Evolutionary conservation across 2,113 vertebrate genomes (phyloP).

Genomic region (Psittacus erithacus): DNA sequence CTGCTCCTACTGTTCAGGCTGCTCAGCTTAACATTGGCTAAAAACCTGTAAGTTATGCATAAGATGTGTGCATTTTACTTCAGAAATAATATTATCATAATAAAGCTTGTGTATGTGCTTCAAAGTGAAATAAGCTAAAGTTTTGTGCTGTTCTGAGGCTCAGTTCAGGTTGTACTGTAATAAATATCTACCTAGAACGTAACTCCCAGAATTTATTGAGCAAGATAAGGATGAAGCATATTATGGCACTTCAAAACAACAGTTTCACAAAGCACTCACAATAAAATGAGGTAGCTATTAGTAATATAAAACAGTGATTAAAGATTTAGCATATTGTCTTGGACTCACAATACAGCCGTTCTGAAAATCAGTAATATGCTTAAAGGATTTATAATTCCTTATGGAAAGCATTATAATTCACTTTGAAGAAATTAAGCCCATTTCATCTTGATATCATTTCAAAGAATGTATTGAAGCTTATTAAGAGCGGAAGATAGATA

Average conservation of each 20-base stretch:
- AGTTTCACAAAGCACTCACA: neutral
- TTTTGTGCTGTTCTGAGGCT: neutral
- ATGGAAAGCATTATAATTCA: neutral
- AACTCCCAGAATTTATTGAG: neutral
- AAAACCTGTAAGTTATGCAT: neutral
- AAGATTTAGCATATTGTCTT: slow-evolving; percentile 9
- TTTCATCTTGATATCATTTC: neutral
- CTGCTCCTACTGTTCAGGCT: neutral
- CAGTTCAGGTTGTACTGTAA: neutral
- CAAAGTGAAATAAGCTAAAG: neutral
- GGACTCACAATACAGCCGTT: neutral
- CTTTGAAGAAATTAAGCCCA: slow-evolving; percentile 11
- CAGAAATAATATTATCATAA: neutral
- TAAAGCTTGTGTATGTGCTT: neutral
- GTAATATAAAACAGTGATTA: slow-evolving; percentile 5
- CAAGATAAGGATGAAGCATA: neutral
- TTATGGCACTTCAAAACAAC: neutral
- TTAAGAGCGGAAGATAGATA: neutral
- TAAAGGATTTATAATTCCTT: slow-evolving; percentile 14
- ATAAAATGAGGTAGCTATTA: neutral
- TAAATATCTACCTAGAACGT: neutral
- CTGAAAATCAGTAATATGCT: neutral
- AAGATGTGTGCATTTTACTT: neutral
- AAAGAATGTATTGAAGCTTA: neutral
- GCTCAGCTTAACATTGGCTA: neutral